Evolutionary conservation across 2,888 invertebrate genomes (phyloP), one percentile per base, ranked within the genome.

Genomic region (Campoplex nolae): DNA sequence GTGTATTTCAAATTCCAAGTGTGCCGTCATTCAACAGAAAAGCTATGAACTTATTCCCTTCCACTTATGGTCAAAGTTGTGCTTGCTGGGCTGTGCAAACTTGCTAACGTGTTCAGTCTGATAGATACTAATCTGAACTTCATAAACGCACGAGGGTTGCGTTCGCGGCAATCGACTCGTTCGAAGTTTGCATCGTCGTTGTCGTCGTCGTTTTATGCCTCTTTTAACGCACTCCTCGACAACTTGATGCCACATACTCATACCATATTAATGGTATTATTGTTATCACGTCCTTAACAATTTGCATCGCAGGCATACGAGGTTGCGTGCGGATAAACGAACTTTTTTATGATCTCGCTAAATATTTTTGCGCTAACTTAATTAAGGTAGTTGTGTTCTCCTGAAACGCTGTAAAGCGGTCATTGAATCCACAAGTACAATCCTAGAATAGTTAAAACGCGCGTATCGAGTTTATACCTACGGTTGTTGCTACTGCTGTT

Each of bases 381-480:
- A 65, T 67, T 56, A 62, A 28, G 35, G 58, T 65, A 42, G 68
- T 71, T 68, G 71, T 68, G 23, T 56, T 68, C 56, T n/a, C 28
- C 28, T 32, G 62, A 58, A 45, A 78, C 68, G 70, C 32, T 51
- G 73, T 83, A 84, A 87, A 83, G 79, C 82, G 87, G 87, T 85
- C 84, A 80, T 84, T 79, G 87, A 80, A 83, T 83, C 79, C 79
- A 35, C 38, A 76, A 71, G 78, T 73, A 23, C 75, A 70, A 73
- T 71, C 82, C 82, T 54, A 83, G 87, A 84, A 86, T 82, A 75
- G 84, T 84, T 87, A 71, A 74, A 84, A 78, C 73, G 74, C 70
- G 54, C 67, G 38, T 76, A 80, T 86, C 65, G 80, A 38, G 54
- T 81, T 68, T 87, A 81, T 73, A 73, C 78, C 51, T 70, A 65